Conservation (phyloP, 2,888 invertebrate genomes). For the Tubulanus polymorphus region DNA sequence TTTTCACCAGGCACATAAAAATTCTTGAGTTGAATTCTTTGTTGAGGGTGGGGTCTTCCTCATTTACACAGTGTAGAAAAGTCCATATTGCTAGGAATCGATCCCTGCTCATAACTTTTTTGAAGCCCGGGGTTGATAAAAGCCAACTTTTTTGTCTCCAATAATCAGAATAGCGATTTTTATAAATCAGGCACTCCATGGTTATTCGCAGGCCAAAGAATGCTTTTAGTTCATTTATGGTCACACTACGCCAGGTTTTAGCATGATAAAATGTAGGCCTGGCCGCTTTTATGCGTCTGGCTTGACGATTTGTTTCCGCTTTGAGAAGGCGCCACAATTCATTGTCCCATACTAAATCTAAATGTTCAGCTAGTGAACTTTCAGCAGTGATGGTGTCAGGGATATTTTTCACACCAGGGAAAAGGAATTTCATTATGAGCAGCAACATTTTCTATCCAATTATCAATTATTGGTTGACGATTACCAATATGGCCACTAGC, state of each 20-base stretch:
- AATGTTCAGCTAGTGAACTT: not conserved
- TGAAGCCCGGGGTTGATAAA: slow-evolving; percentile 12
- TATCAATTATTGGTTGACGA: not conserved
- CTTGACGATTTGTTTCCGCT: not conserved
- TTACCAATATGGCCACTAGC: not conserved
- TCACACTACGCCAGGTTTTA: slow-evolving; percentile 10
- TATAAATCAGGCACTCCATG: slow-evolving; percentile 15
- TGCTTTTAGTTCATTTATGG: slow-evolving; percentile 10
- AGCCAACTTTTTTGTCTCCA: slow-evolving; percentile 7
- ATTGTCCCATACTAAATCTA: not conserved
- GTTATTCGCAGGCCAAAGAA: slow-evolving; percentile 12
- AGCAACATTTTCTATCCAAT: not conserved
- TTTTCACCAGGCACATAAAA: too few species aligned
- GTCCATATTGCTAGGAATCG: slow-evolving; percentile 17
- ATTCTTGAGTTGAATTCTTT: slow-evolving; percentile 14
- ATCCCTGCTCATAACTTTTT: slow-evolving; percentile 8
- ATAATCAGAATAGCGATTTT: slow-evolving; percentile 9
- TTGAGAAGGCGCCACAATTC: not conserved
- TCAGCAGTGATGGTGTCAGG: not conserved
- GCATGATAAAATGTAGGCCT: not conserved
- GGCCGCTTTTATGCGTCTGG: not conserved
- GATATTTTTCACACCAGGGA: not conserved
- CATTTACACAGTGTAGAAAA: slow-evolving; percentile 15
- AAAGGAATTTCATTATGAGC: not conserved
- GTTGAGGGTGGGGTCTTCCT: slow-evolving; percentile 10